Evolutionary conservation across 2,888 invertebrate genomes (phyloP).

Genomic region (Chrysodeixis includens): DNA sequence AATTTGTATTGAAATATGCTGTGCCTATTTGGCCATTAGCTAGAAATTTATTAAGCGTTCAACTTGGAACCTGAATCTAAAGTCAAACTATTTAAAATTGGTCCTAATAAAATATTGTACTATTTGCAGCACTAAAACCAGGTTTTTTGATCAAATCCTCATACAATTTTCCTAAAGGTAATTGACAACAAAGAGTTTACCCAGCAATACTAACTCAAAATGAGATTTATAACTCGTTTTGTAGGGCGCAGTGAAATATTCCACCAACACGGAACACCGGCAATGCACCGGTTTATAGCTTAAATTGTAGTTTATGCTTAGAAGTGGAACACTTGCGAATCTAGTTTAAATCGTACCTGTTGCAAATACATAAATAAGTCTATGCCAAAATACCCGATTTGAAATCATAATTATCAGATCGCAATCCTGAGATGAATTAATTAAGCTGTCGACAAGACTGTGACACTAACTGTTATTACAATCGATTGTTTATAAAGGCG

Average conservation of each 20-base stretch:
- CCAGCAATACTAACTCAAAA: constrained; percentile 31
- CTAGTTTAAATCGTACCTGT: constrained; percentile 37
- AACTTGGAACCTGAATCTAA: background rate
- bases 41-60: background rate
- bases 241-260: constrained; percentile 41
- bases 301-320: constrained; percentile 30
- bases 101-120: background rate
- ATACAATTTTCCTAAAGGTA: background rate
- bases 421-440: background rate
- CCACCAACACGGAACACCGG: constrained; percentile 45
- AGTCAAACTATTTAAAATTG: background rate
- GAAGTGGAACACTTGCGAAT: constrained; percentile 43
- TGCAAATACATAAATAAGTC: constrained; percentile 7
- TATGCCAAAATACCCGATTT: background rate
- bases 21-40: background rate
- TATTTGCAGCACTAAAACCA: too few species aligned
- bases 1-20: constrained; percentile 2
- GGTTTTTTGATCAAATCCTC: too few species aligned
- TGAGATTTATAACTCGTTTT: constrained; percentile 41
- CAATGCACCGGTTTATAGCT: constrained; percentile 38
- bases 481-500: too few species aligned
- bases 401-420: background rate
- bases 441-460: background rate
- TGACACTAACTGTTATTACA: background rate
- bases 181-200: constrained; percentile 15